Evolutionary conservation across 2,888 invertebrate species (phyloP).

Genomic region (Synanthedon vespiformis): DNA sequence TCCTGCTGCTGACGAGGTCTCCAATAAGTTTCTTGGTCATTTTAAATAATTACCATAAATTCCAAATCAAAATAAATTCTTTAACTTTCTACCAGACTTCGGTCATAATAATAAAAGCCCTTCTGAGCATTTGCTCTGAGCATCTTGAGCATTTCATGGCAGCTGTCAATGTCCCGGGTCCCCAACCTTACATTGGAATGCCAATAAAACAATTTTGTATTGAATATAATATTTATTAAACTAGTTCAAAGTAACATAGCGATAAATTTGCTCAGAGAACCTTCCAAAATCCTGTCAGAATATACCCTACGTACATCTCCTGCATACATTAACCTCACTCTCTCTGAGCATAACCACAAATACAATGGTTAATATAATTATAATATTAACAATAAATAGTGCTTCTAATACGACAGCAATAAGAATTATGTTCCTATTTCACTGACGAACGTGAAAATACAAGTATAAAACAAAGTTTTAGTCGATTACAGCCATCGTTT

Average conservation of each 20-base stretch:
- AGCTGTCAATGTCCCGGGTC: too few relatives aligned
- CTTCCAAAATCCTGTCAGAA: slow-evolving; percentile 27
- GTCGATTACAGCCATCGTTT: slow-evolving; percentile 12
- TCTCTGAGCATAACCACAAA: slow-evolving; percentile 47
- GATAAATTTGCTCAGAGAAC: slow-evolving; percentile 50
- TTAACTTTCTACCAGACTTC: too few relatives aligned
- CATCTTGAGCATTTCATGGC: too few relatives aligned
- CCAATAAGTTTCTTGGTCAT: too few relatives aligned
- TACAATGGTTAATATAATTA: slow-evolving; percentile 48
- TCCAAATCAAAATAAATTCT: too few relatives aligned
- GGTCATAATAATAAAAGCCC: too few relatives aligned
- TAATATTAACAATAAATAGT: slow-evolving; percentile 46
- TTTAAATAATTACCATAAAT: too few relatives aligned
- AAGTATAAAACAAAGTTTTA: slow-evolving; percentile 21
- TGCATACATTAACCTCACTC: slow-evolving; percentile 28
- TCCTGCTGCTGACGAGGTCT: too few relatives aligned
- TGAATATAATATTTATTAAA: slow-evolving; percentile 49
- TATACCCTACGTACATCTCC: slow-evolving; percentile 25
- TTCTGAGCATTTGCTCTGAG: too few relatives aligned
- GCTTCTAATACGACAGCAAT: slow-evolving; percentile 29
- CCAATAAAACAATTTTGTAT: slow-evolving; percentile 8
- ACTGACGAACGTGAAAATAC: slow-evolving; percentile 2
- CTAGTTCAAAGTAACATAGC: slow-evolving; percentile 51
- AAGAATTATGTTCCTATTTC: slow-evolving; percentile 2
- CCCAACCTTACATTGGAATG: too few relatives aligned